A percentile compares a stretch with the other conserved stretches of the same genome.
Conservation (phyloP, 2,797 vertebrate species). For the Pseudomugil tenellus region DNA sequence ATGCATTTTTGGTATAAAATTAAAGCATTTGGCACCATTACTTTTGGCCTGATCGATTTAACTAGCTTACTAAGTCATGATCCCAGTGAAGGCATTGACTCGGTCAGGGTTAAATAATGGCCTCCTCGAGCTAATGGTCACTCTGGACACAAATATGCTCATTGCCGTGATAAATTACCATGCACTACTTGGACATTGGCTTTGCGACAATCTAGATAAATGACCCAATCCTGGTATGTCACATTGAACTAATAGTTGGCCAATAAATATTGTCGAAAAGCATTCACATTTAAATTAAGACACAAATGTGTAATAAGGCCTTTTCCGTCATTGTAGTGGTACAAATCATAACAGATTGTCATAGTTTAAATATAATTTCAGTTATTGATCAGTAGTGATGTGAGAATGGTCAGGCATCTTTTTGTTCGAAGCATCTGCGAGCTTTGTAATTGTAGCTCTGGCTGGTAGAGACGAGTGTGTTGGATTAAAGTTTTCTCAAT, state of each 20-base stretch:
- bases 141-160: slow-evolving; percentile 59
- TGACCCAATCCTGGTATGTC: slow-evolving; percentile 37
- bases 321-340: background rate
- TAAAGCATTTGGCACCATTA: slow-evolving; percentile 37
- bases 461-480: slow-evolving; percentile 9
- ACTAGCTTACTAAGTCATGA: slow-evolving; percentile 57
- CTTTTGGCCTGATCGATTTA: slow-evolving; percentile 46
- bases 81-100: slow-evolving; percentile 41
- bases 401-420: slow-evolving; percentile 11
- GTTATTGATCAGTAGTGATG: slow-evolving; percentile 5
- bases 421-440: background rate
- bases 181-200: slow-evolving; percentile 32
- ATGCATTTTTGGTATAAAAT: slow-evolving; percentile 3
- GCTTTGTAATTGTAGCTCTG: slow-evolving; percentile 20
- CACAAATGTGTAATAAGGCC: slow-evolving; percentile 1
- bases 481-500: slow-evolving; percentile 33
- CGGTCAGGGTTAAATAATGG: slow-evolving; percentile 60
- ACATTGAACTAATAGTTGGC: slow-evolving; percentile 32
- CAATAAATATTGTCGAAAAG: slow-evolving; percentile 39
- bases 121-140: slow-evolving; percentile 56
- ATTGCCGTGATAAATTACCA: slow-evolving; percentile 58
- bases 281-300: slow-evolving; percentile 37
- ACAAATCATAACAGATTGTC: slow-evolving; percentile 20
- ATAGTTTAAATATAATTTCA: slow-evolving; percentile 9
- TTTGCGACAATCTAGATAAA: slow-evolving; percentile 52